These are phyloP conservation scores for Atherix ibis DNA, from an alignment of 2,888 invertebrate genomes.

Conservation along the genomic window DNA sequence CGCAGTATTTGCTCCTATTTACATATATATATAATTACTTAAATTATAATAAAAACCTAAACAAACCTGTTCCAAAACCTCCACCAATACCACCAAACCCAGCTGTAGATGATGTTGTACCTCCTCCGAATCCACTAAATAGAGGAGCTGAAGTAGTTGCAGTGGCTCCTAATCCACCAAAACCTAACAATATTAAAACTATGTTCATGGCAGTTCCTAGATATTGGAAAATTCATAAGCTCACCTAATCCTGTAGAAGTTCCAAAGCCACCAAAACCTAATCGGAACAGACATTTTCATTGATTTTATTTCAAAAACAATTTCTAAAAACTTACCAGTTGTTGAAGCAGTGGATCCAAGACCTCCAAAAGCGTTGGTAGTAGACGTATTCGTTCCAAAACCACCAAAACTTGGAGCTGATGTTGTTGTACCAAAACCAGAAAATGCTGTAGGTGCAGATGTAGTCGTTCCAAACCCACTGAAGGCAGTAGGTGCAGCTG, in stretches of 20 bases:
- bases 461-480: conserved; percentile 11
- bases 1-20: conserved; percentile 27
- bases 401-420: background rate
- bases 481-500: conserved; percentile 18
- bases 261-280: too few species aligned
- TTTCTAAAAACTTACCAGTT: background rate
- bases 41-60: too few species aligned
- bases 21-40: too few species aligned
- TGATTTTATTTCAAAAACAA: too few species aligned
- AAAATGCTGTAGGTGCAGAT: conserved; percentile 15
- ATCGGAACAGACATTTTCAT: too few species aligned
- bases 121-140: conserved; percentile 36
- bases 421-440: conserved; percentile 23
- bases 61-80: conserved; percentile 28
- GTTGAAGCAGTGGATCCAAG: conserved; percentile 2
- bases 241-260: conserved; percentile 5
- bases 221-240: too few species aligned
- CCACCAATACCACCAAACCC: conserved; percentile 22
- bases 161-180: conserved; percentile 5
- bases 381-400: conserved; percentile 1
- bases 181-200: too few species aligned
- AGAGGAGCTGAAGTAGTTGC: conserved; percentile 11
- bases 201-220: too few species aligned
- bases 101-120: conserved; percentile 22
- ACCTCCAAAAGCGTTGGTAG: conserved; percentile 1